These are phyloP conservation scores for Formicarius rufipectus DNA, from an alignment of 2,113 vertebrate species.

Conservation along the genomic window DNA sequence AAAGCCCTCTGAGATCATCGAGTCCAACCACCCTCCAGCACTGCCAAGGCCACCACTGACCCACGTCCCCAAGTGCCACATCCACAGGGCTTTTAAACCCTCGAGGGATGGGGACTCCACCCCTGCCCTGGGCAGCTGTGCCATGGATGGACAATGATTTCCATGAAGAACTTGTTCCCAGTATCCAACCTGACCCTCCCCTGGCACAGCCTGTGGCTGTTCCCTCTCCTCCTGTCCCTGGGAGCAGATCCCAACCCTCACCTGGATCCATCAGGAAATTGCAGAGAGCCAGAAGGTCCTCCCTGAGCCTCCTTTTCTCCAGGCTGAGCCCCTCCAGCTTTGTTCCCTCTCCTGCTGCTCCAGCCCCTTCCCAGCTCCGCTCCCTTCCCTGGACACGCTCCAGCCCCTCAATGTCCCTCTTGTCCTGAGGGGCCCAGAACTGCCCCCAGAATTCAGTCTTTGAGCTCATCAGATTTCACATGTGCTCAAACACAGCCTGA, in stretches of 20 bases:
- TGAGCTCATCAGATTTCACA: not conserved
- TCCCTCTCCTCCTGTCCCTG: rapidly evolving
- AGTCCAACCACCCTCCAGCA: not conserved
- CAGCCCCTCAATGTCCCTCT: rapidly evolving
- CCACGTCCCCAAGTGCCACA: not conserved
- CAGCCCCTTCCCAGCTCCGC: not conserved
- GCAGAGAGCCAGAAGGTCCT: rapidly evolving
- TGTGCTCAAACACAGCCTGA: not conserved
- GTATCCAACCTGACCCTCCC: not conserved
- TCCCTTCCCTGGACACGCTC: rapidly evolving
- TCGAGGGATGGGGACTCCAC: rapidly evolving
- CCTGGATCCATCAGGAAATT: rapidly evolving
- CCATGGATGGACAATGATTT: rapidly evolving
- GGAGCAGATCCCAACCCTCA: rapidly evolving
- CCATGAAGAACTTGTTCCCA: rapidly evolving
- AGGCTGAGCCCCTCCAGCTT: not conserved
- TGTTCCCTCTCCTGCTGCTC: not conserved
- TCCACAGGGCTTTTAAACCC: rapidly evolving
- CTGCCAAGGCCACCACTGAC: not conserved
- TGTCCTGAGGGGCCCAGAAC: not conserved
- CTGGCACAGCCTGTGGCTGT: rapidly evolving
- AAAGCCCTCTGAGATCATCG: rapidly evolving
- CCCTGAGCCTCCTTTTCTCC: not conserved
- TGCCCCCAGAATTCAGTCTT: rapidly evolving
- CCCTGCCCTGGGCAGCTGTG: not conserved